Base-by-base conservation (phyloP, 2,797 vertebrate species). In the Enteromius mattozi region DNA sequence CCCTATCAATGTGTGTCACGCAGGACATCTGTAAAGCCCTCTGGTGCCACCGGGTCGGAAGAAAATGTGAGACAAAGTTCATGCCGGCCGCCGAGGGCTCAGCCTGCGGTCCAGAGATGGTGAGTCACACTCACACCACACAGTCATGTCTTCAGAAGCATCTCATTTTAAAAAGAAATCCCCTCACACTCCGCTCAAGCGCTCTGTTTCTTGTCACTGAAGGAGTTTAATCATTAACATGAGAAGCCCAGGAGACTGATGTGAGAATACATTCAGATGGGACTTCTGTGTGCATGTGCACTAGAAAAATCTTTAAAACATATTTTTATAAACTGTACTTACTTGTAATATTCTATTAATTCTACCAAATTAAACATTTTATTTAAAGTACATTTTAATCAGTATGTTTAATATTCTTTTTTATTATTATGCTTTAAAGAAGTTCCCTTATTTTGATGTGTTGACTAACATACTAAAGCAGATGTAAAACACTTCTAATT, bases 51-150 rank as follows among this genome's bases (percentile, higher is more conserved):
- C 95, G 96, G 27, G 86, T 95, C 82, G 97, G 97, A 72, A 96
- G 96, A 90, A 97, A 97, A 93, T 98, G 97, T 86, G 97, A 98
- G 91, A 98, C 97, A 83, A 98, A 98, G 91, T 98, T 97, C 92
- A 97, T 98, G 96, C 97, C 97, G 24, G 97, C 97, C 0, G 97
- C 97, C n/a, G 97, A 98, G 89, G 97, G 97, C 85, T 97, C 97
- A 3, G 81, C 90, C 65, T 98, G 97, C 27, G 96, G 97, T 78
- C 95, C 94, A 14, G 94, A 96, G 87, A 97, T 96, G 97, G 97
- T 98, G 92, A 96, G 74, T 51, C 77, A 74, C 59, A 45, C 91
- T 82, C 84, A 86, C 86, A 85, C 14, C 9, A 63, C 14, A 7
- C 61, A 33, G 30, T 30, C 61, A 24, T 42, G 54, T 40, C 35